A percentile compares a stretch with the other conserved stretches of the same genome.
These are phyloP conservation scores for Therioaphis trifolii DNA, from an alignment of 2,888 invertebrate genomes.

Conservation along the genomic window DNA sequence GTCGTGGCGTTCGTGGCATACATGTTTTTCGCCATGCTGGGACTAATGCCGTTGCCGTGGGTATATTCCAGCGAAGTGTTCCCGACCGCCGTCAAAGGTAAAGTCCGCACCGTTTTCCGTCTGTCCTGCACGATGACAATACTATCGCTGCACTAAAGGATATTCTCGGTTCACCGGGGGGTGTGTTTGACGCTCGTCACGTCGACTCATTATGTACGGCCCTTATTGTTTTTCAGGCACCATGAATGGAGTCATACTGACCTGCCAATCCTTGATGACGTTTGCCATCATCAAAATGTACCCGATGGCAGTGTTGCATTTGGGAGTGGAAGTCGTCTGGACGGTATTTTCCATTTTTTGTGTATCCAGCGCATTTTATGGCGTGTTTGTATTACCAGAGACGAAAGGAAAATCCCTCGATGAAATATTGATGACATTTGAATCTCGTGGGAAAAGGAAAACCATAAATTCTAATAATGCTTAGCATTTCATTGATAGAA, in stretches of 20 bases:
- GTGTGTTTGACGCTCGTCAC: too few species aligned
- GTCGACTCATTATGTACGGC: too few species aligned
- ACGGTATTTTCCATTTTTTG: slow-evolving; percentile 25
- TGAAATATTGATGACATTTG: slow-evolving; percentile 6
- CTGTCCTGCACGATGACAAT: too few species aligned
- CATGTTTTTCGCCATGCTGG: slow-evolving; percentile 16
- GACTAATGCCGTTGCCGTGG: slow-evolving; percentile 35
- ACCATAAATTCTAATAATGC: not conserved
- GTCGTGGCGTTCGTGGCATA: slow-evolving; percentile 24
- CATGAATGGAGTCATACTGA: slow-evolving; percentile 43
- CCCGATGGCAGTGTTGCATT: not conserved
- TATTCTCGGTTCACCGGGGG: too few species aligned
- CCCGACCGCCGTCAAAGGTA: slow-evolving; percentile 38
- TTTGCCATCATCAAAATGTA: slow-evolving; percentile 32
- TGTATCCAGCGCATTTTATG: not conserved
- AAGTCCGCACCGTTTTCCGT: too few species aligned
- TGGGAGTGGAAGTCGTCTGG: slow-evolving; percentile 20
- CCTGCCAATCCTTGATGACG: not conserved
- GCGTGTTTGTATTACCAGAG: slow-evolving; percentile 51
- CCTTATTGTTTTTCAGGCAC: slow-evolving; percentile 17
- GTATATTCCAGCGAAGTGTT: slow-evolving; percentile 41
- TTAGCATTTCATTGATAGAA: too few species aligned
- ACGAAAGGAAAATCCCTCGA: slow-evolving; percentile 54
- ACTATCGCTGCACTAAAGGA: too few species aligned
- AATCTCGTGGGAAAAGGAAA: not conserved